These are phyloP conservation scores for Tetheella fluctuosa DNA, from an alignment of 2,888 invertebrate genomes.

Conservation along the genomic window DNA sequence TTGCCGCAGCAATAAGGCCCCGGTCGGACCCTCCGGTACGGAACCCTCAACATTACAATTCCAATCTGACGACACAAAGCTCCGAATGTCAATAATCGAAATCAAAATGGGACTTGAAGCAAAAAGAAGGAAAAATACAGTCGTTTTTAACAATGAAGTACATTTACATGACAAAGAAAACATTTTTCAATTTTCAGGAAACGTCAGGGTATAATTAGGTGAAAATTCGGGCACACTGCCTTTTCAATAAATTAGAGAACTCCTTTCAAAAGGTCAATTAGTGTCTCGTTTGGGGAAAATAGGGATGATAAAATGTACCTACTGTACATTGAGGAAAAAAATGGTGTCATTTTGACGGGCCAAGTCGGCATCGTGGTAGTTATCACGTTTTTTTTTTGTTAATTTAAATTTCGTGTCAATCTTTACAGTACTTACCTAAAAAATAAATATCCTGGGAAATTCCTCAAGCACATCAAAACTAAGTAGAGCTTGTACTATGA, in stretches of 20 bases:
- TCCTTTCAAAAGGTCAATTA: constrained; percentile 46
- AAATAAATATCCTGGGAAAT: no score
- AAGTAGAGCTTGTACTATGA: no score
- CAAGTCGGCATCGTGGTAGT: no score
- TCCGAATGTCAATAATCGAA: background rate
- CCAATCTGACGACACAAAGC: background rate
- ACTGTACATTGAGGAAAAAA: background rate
- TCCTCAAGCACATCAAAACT: no score
- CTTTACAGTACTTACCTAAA: no score
- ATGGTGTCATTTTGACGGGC: background rate
- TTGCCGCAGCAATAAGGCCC: no score
- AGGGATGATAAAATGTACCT: constrained; percentile 7
- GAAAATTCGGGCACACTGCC: constrained; percentile 34
- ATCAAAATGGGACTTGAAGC: background rate
- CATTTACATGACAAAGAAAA: constrained; percentile 22
- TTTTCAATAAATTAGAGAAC: constrained; percentile 46
- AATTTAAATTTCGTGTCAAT: no score
- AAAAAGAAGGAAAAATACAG: constrained; percentile 12
- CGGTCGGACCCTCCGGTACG: no score
- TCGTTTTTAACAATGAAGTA: constrained; percentile 14
- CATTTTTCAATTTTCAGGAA: constrained; percentile 27
- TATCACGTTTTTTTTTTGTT: no score
- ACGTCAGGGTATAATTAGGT: constrained; percentile 35
- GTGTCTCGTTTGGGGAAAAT: constrained; percentile 34
- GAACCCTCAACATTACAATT: background rate